These are phyloP conservation scores for Nesoenas mayeri DNA, from an alignment of 2,113 vertebrate genomes.

Conservation along the genomic window DNA sequence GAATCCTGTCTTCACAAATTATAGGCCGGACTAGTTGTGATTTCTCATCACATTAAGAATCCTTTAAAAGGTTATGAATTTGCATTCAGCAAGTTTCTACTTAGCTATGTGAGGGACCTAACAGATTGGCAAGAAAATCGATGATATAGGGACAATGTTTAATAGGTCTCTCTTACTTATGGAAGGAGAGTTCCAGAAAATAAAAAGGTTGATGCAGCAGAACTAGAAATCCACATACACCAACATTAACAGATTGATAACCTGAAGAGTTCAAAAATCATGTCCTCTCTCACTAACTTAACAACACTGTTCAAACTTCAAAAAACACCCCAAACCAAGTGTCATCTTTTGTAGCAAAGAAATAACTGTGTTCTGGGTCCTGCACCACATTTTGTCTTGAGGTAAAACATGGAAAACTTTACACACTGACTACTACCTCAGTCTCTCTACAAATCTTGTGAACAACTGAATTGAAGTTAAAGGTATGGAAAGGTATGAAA, in stretches of 20 bases:
- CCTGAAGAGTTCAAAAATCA: not conserved
- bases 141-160: not conserved
- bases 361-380: conserved; percentile 38
- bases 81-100: not conserved
- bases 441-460: conserved; percentile 1
- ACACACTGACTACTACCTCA: conserved; percentile 41
- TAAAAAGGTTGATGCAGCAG: not conserved
- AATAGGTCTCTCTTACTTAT: not conserved
- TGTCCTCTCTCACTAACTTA: not conserved
- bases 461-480: conserved; percentile 30
- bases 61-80: not conserved
- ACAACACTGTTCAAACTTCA: not conserved
- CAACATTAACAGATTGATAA: not conserved
- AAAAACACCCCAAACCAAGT: not conserved
- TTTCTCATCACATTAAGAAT: not conserved
- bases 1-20: not conserved
- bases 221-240: conserved; percentile 21
- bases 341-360: not conserved
- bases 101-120: not conserved
- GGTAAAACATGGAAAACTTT: conserved; percentile 52
- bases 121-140: not conserved
- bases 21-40: not conserved
- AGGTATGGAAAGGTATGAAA: not conserved
- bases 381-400: conserved; percentile 31
- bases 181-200: not conserved